Conservation (phyloP, 2,888 invertebrate species). For the Pachliopta kotzebuea region DNA sequence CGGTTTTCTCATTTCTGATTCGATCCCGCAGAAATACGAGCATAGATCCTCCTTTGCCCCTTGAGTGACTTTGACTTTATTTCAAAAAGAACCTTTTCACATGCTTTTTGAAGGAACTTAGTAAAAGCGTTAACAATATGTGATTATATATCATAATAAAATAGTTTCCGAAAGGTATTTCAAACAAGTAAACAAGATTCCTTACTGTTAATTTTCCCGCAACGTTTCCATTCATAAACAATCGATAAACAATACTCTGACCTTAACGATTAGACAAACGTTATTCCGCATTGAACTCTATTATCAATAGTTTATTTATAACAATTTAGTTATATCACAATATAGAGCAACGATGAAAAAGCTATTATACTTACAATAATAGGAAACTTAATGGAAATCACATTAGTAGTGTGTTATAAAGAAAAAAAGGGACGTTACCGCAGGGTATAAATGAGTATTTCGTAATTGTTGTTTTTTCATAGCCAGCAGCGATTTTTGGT, state of each 20-base stretch:
- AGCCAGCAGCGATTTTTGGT: too few relatives aligned
- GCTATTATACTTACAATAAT: background rate
- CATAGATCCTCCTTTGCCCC: too few relatives aligned
- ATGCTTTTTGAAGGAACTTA: too few relatives aligned
- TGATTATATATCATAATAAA: background rate
- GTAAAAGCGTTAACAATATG: too few relatives aligned
- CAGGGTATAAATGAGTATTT: too few relatives aligned
- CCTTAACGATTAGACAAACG: slow-evolving; percentile 21
- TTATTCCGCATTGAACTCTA: slow-evolving; percentile 9
- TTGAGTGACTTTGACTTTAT: too few relatives aligned
- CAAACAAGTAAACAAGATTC: background rate
- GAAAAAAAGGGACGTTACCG: too few relatives aligned
- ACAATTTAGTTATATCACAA: background rate
- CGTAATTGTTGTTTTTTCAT: too few relatives aligned
- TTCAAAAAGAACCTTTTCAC: too few relatives aligned
- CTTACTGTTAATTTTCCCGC: slow-evolving; percentile 6
- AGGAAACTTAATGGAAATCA: background rate
- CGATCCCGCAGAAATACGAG: too few relatives aligned
- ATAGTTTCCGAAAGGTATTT: background rate
- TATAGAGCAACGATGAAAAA: slow-evolving; percentile 5
- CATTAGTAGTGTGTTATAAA: too few relatives aligned
- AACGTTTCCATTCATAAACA: slow-evolving; percentile 24
- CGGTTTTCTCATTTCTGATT: too few relatives aligned
- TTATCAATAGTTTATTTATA: slow-evolving; percentile 15
- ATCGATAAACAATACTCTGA: slow-evolving; percentile 24